phyloP scores from a whole-genome alignment of 2,888 invertebrate genomes.

The Diarsia brunnea region DNA sequence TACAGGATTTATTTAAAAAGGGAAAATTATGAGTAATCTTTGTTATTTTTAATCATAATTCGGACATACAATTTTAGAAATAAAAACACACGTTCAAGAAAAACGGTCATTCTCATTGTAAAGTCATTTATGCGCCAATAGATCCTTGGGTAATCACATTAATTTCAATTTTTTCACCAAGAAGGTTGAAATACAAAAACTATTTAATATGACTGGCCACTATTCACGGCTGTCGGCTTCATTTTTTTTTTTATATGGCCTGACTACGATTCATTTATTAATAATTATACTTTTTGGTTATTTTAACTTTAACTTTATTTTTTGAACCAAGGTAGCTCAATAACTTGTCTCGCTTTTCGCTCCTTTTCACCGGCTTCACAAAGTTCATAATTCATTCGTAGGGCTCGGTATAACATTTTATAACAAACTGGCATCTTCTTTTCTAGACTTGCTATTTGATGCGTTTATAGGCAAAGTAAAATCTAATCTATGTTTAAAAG shows the following conservation, averaged over 20 bases:
- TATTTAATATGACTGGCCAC: neutral
- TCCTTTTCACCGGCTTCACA: too few relatives aligned
- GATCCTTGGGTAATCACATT: neutral
- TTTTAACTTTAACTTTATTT: neutral
- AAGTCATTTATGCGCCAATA: neutral
- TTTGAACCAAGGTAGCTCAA: neutral
- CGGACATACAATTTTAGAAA: neutral
- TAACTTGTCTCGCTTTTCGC: neutral
- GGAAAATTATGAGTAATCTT: neutral
- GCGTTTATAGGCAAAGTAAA: too few relatives aligned
- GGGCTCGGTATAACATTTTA: too few relatives aligned
- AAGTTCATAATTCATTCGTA: too few relatives aligned
- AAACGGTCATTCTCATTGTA: neutral
- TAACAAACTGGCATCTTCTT: too few relatives aligned
- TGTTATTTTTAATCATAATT: neutral
- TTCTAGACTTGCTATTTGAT: too few relatives aligned
- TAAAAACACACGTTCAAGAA: neutral
- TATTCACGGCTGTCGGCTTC: neutral
- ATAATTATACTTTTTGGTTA: neutral
- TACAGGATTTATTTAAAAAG: neutral
- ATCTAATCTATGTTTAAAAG: too few relatives aligned
- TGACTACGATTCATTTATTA: neutral
- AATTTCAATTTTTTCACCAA: neutral
- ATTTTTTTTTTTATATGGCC: neutral
- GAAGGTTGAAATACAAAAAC: neutral